Evolutionary conservation across 2,113 vertebrate species (phyloP).

Genomic region (Hemiscyllium ocellatum): DNA sequence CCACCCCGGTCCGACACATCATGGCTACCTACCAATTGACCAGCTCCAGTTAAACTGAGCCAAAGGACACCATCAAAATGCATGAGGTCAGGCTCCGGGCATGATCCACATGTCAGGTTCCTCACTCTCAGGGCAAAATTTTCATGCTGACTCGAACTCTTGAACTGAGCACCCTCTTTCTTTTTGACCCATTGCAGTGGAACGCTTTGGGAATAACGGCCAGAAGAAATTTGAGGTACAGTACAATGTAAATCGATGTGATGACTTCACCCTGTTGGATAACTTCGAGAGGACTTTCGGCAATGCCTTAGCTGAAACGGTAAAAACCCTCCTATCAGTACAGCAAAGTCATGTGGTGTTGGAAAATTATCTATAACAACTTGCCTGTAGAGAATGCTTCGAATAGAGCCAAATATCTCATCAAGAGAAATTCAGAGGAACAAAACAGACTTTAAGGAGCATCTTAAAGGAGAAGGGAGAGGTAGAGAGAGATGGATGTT

Average conservation of each 20-base stretch:
- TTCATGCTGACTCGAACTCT: background rate
- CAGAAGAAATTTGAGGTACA: slow-evolving; percentile 94
- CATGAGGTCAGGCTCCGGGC: background rate
- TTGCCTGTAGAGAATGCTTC: background rate
- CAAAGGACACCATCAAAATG: too few species aligned
- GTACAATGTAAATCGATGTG: slow-evolving; percentile 87
- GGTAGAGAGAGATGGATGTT: background rate
- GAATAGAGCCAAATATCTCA: background rate
- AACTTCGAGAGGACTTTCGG: slow-evolving; percentile 81
- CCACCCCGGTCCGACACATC: too few species aligned
- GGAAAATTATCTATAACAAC: background rate
- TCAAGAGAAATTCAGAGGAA: background rate
- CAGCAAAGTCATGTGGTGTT: background rate
- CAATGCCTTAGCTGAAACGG: slow-evolving; percentile 77
- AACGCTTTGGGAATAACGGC: slow-evolving; percentile 88
- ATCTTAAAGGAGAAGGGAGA: background rate
- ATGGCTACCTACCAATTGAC: too few species aligned
- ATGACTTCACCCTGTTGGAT: slow-evolving; percentile 74
- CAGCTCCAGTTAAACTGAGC: too few species aligned
- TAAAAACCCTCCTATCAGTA: slow-evolving; percentile 46
- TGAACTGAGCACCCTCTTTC: background rate
- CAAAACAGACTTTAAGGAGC: background rate
- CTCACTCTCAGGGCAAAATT: too few species aligned
- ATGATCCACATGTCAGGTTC: background rate
- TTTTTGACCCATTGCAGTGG: slow-evolving; percentile 61